phyloP scores from a whole-genome alignment of 2,797 vertebrate species.

The Acropternis orthonyx region DNA sequence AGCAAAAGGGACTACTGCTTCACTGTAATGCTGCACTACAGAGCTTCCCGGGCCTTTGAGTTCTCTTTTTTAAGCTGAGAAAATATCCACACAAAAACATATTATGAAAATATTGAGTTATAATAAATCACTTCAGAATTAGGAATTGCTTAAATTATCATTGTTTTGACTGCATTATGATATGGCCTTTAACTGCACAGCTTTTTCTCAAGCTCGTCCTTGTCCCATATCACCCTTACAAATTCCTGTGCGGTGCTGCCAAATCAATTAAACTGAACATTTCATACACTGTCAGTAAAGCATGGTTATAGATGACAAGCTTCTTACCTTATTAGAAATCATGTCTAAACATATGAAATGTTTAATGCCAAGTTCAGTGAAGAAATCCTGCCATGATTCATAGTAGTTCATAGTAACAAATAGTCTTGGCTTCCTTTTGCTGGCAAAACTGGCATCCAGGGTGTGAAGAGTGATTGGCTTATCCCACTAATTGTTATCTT shows the following conservation, averaged over 20 bases:
- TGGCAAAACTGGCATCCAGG: background rate
- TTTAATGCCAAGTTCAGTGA: background rate
- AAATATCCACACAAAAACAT: background rate
- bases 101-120: background rate
- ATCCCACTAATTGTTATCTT: background rate
- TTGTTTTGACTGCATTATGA: background rate
- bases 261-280: background rate
- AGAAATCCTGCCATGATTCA: background rate
- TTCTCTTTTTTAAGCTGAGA: background rate
- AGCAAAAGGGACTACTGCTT: background rate
- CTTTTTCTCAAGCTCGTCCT: background rate
- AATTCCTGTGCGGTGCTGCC: background rate
- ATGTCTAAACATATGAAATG: background rate
- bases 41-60: background rate
- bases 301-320: background rate
- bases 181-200: background rate
- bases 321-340: background rate
- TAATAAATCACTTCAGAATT: background rate
- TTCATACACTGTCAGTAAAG: background rate
- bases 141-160: background rate
- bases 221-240: rapidly evolving
- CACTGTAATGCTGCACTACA: background rate
- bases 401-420: background rate
- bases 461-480: background rate
- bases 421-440: background rate